These are phyloP conservation scores for Drosophila aff. DNA, from an alignment of 1,140 invertebrate genomes.

Conservation along the genomic window DNA sequence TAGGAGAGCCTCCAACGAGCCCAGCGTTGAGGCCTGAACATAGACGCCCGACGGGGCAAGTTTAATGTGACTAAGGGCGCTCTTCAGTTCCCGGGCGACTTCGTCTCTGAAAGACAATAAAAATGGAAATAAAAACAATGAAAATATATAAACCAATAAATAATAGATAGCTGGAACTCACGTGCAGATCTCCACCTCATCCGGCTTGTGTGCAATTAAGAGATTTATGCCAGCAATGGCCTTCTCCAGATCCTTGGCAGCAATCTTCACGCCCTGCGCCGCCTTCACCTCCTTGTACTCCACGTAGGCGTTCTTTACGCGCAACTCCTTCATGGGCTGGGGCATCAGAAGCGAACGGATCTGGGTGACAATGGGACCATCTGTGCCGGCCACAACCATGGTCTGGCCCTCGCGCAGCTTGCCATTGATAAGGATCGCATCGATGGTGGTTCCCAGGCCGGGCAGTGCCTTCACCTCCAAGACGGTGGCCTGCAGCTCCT, in stretches of 20 bases:
- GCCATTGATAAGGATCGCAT: conserved; percentile 99
- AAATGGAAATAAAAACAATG: neutral
- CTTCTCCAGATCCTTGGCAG: conserved; percentile 98
- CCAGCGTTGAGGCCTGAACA: conserved; percentile 99
- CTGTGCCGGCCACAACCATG: conserved; percentile 97
- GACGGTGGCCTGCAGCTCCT: conserved; percentile 98
- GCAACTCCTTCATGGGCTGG: conserved; percentile 98
- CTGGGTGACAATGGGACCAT: conserved; percentile 99
- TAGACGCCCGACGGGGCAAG: conserved; percentile 97
- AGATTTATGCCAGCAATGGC: conserved; percentile 97
- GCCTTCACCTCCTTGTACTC: conserved; percentile 98
- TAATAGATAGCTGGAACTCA: conserved; percentile 50
- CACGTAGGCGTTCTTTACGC: conserved; percentile 98
- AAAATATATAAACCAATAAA: neutral
- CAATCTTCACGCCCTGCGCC: conserved; percentile 99
- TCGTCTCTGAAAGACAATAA: conserved; percentile 88
- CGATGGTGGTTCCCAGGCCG: conserved; percentile 99
- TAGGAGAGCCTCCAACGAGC: conserved; percentile 98
- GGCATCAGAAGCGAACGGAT: conserved; percentile 99
- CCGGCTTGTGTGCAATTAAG: conserved; percentile 94
- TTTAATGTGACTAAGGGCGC: conserved; percentile 96
- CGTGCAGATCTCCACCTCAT: conserved; percentile 95
- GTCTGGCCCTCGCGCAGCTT: conserved; percentile 96
- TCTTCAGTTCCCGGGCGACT: conserved; percentile 92
- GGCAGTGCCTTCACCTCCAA: conserved; percentile 99